Conservation (phyloP, 2,888 invertebrate genomes). For the Amorpha juglandis region DNA sequence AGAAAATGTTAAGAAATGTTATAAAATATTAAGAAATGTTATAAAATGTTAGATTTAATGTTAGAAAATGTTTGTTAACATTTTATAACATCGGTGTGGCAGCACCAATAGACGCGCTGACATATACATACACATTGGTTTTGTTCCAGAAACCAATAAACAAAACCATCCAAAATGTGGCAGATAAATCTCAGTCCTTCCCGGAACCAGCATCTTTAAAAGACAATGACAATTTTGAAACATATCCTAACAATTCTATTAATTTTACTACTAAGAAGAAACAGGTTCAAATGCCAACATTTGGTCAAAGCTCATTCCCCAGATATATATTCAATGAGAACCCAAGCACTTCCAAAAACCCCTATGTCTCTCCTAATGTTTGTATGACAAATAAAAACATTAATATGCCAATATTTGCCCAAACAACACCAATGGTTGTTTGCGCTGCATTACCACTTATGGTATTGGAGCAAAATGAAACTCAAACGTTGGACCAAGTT, state of each 20-base stretch:
- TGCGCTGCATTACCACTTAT: conserved; percentile 45
- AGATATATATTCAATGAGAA: conserved; percentile 36
- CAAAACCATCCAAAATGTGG: conserved; percentile 37
- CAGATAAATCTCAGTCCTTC: conserved; percentile 43
- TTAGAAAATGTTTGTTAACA: too few species aligned
- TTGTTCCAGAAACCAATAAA: conserved; percentile 42
- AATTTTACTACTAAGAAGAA: neutral
- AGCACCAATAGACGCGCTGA: too few species aligned
- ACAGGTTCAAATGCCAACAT: conserved; percentile 33
- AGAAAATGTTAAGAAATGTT: too few species aligned
- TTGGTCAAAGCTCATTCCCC: conserved; percentile 49
- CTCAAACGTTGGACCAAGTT: conserved; percentile 29
- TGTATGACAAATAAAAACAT: neutral
- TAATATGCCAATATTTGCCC: neutral
- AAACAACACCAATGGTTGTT: conserved; percentile 37
- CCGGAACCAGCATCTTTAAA: conserved; percentile 52
- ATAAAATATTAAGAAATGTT: too few species aligned
- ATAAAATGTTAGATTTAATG: too few species aligned
- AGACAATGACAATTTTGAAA: neutral
- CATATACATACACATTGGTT: too few species aligned
- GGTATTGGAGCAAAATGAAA: conserved; percentile 25
- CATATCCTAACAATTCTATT: neutral
- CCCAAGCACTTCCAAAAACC: neutral
- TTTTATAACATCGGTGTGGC: too few species aligned
- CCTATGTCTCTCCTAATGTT: neutral